Percentiles rank a stretch among this genome's conserved stretches.
Conservation (phyloP, 2,797 vertebrate species). For the Agapornis canus region DNA sequence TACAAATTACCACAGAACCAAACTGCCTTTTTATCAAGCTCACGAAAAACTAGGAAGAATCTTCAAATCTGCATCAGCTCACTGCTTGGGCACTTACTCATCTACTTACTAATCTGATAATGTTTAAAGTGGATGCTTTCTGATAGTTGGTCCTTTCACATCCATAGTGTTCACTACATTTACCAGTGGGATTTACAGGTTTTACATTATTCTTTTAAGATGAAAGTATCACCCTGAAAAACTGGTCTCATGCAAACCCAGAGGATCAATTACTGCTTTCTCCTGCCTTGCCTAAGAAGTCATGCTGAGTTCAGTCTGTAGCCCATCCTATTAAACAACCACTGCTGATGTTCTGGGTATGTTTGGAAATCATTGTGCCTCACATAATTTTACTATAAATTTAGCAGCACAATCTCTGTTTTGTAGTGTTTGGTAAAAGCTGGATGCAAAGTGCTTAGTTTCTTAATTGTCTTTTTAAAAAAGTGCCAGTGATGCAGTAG, state of each 20-base stretch:
- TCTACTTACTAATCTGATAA: background rate
- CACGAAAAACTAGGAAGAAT: background rate
- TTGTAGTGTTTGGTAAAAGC: background rate
- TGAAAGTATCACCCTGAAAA: background rate
- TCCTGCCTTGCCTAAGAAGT: background rate
- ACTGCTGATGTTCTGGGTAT: background rate
- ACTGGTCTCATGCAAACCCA: background rate
- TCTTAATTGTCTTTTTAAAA: background rate
- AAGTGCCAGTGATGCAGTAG: background rate
- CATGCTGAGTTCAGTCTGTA: background rate
- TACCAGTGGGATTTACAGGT: background rate
- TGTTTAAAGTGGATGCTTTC: background rate
- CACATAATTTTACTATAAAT: background rate
- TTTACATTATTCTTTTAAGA: background rate
- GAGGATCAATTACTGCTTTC: background rate
- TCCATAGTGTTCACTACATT: background rate
- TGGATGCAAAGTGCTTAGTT: background rate
- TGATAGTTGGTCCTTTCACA: background rate
- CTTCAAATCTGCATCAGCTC: background rate
- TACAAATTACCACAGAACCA: background rate
- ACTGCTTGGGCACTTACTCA: background rate
- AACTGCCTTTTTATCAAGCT: background rate
- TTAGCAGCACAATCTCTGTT: background rate
- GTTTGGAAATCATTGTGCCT: background rate
- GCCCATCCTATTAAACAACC: background rate